These are phyloP conservation scores for Amphiura filiformis DNA, from an alignment of 35 echinoderm and acorn worm species.

Conservation along the genomic window DNA sequence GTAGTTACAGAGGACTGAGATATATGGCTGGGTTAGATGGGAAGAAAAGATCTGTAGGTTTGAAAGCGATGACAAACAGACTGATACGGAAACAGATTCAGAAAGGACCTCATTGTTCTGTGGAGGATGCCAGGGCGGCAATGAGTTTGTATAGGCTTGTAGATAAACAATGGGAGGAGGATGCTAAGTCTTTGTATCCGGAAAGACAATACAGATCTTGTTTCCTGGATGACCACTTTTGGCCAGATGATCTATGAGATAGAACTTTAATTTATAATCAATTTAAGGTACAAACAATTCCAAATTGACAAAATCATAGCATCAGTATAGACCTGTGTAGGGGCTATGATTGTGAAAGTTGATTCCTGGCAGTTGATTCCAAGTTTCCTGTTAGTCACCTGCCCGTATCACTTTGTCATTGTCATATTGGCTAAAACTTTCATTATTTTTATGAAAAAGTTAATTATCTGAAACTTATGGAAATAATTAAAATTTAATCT, in stretches of 20 bases:
- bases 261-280: too few relatives aligned
- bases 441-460: too few relatives aligned
- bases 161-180: slow-evolving; percentile 60
- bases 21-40: slow-evolving; percentile 30
- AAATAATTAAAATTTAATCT: too few relatives aligned
- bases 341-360: too few relatives aligned
- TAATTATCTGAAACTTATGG: too few relatives aligned
- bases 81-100: slow-evolving; percentile 55
- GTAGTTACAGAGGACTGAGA: slow-evolving; percentile 28
- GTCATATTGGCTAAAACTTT: too few relatives aligned
- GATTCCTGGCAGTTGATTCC: too few relatives aligned
- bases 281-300: too few relatives aligned
- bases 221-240: slow-evolving; percentile 80
- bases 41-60: not conserved
- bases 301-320: too few relatives aligned
- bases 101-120: slow-evolving; percentile 66
- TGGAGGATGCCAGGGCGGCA: slow-evolving; percentile 68
- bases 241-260: slow-evolving; percentile 73
- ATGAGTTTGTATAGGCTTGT: slow-evolving; percentile 72
- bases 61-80: slow-evolving; percentile 36
- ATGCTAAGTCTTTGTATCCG: not conserved
- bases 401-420: too few relatives aligned
- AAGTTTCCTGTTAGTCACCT: too few relatives aligned
- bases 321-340: too few relatives aligned
- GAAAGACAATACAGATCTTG: slow-evolving; percentile 16